Base-by-base conservation (phyloP, 2,888 invertebrate genomes). In the Troides helena region DNA sequence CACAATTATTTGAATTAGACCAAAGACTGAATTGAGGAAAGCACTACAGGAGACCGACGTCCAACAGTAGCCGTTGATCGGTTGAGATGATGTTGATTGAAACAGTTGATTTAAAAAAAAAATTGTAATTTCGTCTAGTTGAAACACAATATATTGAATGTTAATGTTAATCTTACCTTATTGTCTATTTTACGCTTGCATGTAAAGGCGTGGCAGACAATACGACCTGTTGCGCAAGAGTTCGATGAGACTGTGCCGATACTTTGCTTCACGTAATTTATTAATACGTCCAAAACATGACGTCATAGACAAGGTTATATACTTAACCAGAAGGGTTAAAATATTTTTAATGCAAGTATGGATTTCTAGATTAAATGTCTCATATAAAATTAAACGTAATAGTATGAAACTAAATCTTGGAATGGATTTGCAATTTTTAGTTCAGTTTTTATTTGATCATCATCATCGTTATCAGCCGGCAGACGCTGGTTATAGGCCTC, bases 171-270 rank as follows among this genome's bases (percentile, higher is more conserved):
- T 65, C 69, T 73, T 74, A 74, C 75, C 71, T 74, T 74, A 67
- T 70, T 67, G 71, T 64, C 62, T 25, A 50, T 30, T 59, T 62
- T 66, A 59, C 43, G 39, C 68, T 69, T 69, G 71, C 77, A 74
- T 75, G 69, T 72, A 79, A 77, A 79, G 78, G 81, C 63, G 66
- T 70, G 62, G 58, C 17, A 46, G 50, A 61, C 25, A 57, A 75
- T 77, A 76, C 73, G 85, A 85, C 86, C 85, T 83, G 86, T 90
- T 90, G 87, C 87, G 90, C 88, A 91, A 92, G 86, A 81, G 87
- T 78, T 84, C 82, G 77, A 87, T 88, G 80, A 85, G 88, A 92
- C 92, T 92, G 90, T 83, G 89, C 82, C 81, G 84, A 85, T 85
- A 85, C 85, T 83, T 81, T 80, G 75, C 76, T 77, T 79, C 80